These are phyloP conservation scores for Ranitomeya variabilis DNA, from an alignment of 2,113 vertebrate genomes.

Conservation along the genomic window DNA sequence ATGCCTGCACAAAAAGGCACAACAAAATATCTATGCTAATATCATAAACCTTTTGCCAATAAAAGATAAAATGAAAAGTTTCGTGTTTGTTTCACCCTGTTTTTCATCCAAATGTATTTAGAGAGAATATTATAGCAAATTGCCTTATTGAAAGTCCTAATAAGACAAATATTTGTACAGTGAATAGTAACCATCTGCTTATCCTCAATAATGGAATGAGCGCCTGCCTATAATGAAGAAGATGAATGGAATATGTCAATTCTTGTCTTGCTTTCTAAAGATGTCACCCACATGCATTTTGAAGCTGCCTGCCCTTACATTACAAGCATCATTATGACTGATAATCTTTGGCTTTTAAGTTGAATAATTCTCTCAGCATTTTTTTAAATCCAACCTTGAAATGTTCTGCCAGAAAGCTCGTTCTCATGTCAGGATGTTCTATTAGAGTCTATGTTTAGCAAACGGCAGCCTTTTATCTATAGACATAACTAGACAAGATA, in stretches of 20 bases:
- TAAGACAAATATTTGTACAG: slow-evolving; percentile 2
- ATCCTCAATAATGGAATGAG: not conserved
- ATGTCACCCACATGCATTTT: slow-evolving; percentile 39
- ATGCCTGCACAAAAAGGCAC: not conserved
- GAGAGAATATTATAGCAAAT: not conserved
- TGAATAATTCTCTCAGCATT: slow-evolving; percentile 39
- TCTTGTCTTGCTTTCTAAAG: slow-evolving; percentile 23
- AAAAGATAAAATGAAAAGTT: slow-evolving; percentile 12
- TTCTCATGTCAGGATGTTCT: slow-evolving; percentile 55
- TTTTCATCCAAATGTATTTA: slow-evolving; percentile 23
- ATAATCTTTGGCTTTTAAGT: slow-evolving; percentile 55
- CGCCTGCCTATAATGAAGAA: slow-evolving; percentile 10
- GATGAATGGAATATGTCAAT: slow-evolving; percentile 38
- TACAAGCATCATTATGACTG: slow-evolving; percentile 43
- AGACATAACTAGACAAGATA: slow-evolving; percentile 56
- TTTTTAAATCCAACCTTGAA: slow-evolving; percentile 54
- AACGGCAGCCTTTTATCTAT: slow-evolving; percentile 54
- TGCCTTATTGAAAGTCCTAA: slow-evolving; percentile 4
- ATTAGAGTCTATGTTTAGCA: slow-evolving; percentile 51
- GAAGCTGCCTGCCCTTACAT: slow-evolving; percentile 33
- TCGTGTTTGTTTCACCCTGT: not conserved
- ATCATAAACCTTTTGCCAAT: not conserved
- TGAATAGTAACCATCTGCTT: slow-evolving; percentile 36
- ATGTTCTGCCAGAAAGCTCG: slow-evolving; percentile 51
- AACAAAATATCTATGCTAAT: not conserved